Evolutionary conservation across 2,797 vertebrate genomes (phyloP).

Genomic region (Sternotherus odoratus): DNA sequence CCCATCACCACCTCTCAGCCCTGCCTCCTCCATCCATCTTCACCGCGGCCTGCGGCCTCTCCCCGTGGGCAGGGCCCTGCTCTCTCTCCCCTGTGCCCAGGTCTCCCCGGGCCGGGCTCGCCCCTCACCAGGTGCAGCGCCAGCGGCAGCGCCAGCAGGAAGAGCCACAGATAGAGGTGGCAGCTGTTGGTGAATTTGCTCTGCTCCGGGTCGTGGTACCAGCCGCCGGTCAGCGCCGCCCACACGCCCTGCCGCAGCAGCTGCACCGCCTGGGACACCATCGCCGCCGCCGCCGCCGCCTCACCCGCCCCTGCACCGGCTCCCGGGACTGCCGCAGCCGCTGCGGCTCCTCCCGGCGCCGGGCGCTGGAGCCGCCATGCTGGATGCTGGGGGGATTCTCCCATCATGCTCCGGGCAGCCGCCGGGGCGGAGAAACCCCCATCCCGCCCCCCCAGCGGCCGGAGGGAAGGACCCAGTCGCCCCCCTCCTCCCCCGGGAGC

Average conservation of each 20-base stretch:
- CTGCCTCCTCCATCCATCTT: neutral
- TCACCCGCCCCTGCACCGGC: neutral
- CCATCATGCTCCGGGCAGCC: constrained; percentile 73
- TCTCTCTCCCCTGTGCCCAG: neutral
- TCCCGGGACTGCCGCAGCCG: constrained; percentile 43
- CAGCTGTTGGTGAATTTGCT: constrained; percentile 97
- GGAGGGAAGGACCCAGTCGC: neutral
- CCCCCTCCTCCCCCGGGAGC: neutral
- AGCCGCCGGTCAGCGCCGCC: constrained; percentile 96
- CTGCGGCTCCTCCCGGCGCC: neutral
- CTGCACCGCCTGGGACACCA: constrained; percentile 93
- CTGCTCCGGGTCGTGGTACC: constrained; percentile 96
- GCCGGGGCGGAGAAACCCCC: constrained; percentile 60
- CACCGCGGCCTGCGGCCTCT: too few species aligned
- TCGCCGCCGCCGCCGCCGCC: constrained; percentile 71
- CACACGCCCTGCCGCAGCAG: constrained; percentile 95
- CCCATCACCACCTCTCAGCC: neutral
- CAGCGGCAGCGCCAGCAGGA: constrained; percentile 92
- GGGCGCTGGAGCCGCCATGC: constrained; percentile 62
- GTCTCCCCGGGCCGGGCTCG: fast-evolving
- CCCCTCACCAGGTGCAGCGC: constrained; percentile 95
- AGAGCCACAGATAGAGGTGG: constrained; percentile 97
- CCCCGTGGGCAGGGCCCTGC: neutral
- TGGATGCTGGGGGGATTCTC: constrained; percentile 75
- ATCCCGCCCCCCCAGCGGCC: neutral